Evolutionary conservation across 2,113 vertebrate species (phyloP).

Genomic region (Phyllostomus discolor): DNA sequence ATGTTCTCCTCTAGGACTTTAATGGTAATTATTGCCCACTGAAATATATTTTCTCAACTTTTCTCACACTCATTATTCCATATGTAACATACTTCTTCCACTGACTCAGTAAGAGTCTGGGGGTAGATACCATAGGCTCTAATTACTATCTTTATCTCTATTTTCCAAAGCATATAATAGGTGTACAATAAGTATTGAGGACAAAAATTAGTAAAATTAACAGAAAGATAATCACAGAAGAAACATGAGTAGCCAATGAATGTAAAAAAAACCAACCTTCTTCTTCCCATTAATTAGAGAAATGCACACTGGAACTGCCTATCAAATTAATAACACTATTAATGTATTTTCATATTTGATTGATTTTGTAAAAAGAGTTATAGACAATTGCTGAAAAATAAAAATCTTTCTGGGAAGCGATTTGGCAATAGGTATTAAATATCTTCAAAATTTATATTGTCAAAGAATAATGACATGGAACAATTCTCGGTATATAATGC

Average conservation of each 20-base stretch:
- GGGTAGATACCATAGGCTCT: not conserved
- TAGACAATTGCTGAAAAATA: not conserved
- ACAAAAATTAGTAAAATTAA: conserved; percentile 14
- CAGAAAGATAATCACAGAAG: not conserved
- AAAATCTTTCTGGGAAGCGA: conserved; percentile 23
- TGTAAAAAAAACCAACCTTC: not conserved
- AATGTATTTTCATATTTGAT: conserved; percentile 41
- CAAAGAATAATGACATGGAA: not conserved
- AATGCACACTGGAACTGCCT: not conserved
- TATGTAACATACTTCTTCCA: not conserved
- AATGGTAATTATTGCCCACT: not conserved
- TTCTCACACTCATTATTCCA: not conserved
- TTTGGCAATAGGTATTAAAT: not conserved
- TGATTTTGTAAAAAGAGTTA: conserved; percentile 4
- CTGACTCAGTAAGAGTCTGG: not conserved
- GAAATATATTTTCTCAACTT: not conserved
- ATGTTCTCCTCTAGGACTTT: no score
- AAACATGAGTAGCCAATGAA: not conserved
- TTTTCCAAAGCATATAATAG: not conserved
- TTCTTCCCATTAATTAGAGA: not conserved
- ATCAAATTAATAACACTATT: not conserved
- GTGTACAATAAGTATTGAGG: not conserved
- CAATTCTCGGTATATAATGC: not conserved
- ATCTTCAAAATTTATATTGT: not conserved
- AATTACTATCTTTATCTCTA: not conserved